Evolutionary conservation across 2,888 invertebrate genomes (phyloP).

Genomic region (Agrotis segetum): DNA sequence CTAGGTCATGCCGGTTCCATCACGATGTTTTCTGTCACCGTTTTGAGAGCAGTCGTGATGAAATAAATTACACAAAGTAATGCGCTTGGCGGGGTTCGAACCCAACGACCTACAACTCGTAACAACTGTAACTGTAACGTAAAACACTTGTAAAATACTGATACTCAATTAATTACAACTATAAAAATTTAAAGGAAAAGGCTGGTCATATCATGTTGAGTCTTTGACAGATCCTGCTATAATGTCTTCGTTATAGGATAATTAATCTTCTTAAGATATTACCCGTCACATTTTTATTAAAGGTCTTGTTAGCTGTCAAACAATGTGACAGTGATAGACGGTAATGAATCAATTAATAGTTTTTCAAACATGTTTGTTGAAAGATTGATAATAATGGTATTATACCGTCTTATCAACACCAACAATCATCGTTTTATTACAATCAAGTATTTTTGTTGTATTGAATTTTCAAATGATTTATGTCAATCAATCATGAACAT

Average conservation of each 20-base stretch:
- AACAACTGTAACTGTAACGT: too few relatives aligned
- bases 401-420: background rate
- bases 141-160: too few relatives aligned
- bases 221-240: background rate
- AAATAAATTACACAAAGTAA: too few relatives aligned
- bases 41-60: too few relatives aligned
- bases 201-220: background rate
- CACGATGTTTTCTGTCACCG: too few relatives aligned
- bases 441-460: background rate
- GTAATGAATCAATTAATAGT: slow-evolving; percentile 19
- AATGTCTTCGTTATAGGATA: background rate
- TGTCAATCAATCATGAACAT: background rate
- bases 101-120: too few relatives aligned
- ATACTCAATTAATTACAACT: background rate
- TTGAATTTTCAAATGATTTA: background rate
- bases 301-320: background rate
- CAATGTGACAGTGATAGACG: background rate
- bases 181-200: background rate
- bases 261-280: background rate
- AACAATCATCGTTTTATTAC: background rate
- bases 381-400: background rate
- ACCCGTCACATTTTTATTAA: background rate
- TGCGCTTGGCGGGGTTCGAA: too few relatives aligned
- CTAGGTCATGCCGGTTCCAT: too few relatives aligned
- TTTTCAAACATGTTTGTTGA: slow-evolving; percentile 10